Evolutionary conservation across 2,113 vertebrate species (phyloP), one percentile per base, ranked within the genome.

Genomic region (Malurus alboscapulatus): DNA sequence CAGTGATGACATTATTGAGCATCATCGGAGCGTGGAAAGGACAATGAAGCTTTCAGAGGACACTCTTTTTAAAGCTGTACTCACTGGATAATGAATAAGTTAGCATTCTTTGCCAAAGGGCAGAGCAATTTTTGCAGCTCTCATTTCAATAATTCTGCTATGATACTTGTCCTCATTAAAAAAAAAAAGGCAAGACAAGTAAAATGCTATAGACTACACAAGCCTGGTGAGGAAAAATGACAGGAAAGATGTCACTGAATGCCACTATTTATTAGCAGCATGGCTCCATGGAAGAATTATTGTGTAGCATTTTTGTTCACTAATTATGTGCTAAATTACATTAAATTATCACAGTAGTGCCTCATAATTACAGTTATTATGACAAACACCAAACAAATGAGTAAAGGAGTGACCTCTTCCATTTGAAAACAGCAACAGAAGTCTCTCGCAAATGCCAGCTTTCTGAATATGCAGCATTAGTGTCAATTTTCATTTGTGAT

Each of bases 361-460:
- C 65, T 96, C 45, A 6, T 94, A 96, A 97, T 97, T 96, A 96
- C 94, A 95, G 90, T 94, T 94, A 95, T 96, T 96, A 94, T 74
- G 85, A 93, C 79, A 96, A 96, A 95, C 77, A 92, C 44, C 74
- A 95, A 94, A 93, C 84, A 95, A 95, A 93, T 22, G 59, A 94
- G 87, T 89, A 95, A 94, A 94, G 44, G 44, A 89, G 30, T 93
- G 92, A 94, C 94, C 93, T 95, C 84, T 93, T 91, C 83, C 77
- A 68, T 80, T 84, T 91, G 90, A 92, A 96, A 92, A 93, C 73
- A 94, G 74, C 87, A 96, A 77, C 78, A 74, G 63, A 92, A 85
- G 65, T 96, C 89, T 92, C 75, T 86, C 65, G 84, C n/a, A 48
- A 90, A 83, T 77, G 87, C 90, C 92, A 93, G 71, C 36, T 92